Evolutionary conservation across 2,888 invertebrate species (phyloP).

Genomic region (Periphyllus acericola): DNA sequence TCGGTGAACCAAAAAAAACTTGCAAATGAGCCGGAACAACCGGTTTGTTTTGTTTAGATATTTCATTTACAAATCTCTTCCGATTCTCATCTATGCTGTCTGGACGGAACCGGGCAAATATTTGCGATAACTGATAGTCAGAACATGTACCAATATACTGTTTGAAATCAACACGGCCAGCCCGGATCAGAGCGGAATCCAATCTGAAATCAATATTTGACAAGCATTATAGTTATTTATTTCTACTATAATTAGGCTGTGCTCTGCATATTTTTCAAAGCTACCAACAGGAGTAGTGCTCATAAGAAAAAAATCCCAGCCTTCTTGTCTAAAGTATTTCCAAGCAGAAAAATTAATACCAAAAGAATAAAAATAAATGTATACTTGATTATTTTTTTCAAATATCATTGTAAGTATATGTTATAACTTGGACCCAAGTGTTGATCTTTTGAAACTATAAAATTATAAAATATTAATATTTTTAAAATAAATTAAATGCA

Average conservation of each 20-base stretch:
- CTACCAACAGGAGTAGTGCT: too few relatives aligned
- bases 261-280: too few relatives aligned
- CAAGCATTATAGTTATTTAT: background rate
- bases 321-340: background rate
- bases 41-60: slow-evolving; percentile 35
- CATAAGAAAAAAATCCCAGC: too few relatives aligned
- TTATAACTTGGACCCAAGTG: too few relatives aligned
- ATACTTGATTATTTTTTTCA: too few relatives aligned
- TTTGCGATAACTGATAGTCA: slow-evolving; percentile 15
- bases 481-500: too few relatives aligned
- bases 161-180: slow-evolving; percentile 38
- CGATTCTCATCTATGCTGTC: background rate
- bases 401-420: too few relatives aligned
- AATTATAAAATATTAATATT: too few relatives aligned
- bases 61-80: slow-evolving; percentile 12
- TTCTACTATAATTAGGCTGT: too few relatives aligned
- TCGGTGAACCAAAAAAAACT: slow-evolving; percentile 46
- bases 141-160: slow-evolving; percentile 31
- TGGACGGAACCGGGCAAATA: slow-evolving; percentile 37
- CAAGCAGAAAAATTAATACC: too few relatives aligned
- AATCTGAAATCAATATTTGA: slow-evolving; percentile 64
- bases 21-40: slow-evolving; percentile 42
- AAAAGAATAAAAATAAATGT: too few relatives aligned
- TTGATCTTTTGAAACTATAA: too few relatives aligned
- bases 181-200: slow-evolving; percentile 19